These are phyloP conservation scores for Mactra quadrangularis DNA, from an alignment of 1,140 invertebrate species.

Conservation along the genomic window DNA sequence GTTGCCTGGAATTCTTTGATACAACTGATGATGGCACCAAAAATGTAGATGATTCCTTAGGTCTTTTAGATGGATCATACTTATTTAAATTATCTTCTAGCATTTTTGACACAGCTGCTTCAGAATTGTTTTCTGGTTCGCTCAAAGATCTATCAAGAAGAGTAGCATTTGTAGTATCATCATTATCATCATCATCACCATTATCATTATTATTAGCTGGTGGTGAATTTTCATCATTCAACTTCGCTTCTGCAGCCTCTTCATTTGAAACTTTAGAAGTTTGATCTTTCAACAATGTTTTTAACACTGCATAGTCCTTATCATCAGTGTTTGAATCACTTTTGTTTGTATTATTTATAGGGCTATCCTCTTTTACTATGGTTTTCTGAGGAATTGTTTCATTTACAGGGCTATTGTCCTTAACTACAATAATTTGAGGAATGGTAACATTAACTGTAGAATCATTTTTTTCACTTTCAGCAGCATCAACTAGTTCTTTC, in stretches of 20 bases:
- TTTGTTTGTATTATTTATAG: not conserved
- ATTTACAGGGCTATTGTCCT: not conserved
- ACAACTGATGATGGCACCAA: not conserved
- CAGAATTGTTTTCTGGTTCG: constrained; percentile 25
- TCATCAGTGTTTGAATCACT: not conserved
- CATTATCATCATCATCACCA: constrained; percentile 24
- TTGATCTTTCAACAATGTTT: too few species aligned
- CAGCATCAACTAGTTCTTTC: not conserved
- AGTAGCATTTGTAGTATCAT: not conserved
- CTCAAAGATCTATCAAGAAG: constrained; percentile 27
- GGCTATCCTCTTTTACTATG: not conserved
- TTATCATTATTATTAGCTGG: not conserved
- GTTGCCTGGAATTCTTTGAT: not conserved
- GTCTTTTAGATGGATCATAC: constrained; percentile 20
- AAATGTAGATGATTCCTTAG: not conserved
- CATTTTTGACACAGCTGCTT: constrained; percentile 22
- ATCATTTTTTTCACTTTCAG: not conserved
- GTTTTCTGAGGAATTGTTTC: not conserved
- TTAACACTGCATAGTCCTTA: not conserved
- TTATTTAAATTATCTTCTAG: constrained; percentile 35
- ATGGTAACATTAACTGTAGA: too few species aligned
- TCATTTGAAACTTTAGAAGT: too few species aligned
- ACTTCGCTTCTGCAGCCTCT: too few species aligned
- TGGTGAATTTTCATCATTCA: not conserved
- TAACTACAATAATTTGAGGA: too few species aligned